phyloP scores from a whole-genome alignment of 2,888 invertebrate genomes.

The Acanthosepion esculentum region DNA sequence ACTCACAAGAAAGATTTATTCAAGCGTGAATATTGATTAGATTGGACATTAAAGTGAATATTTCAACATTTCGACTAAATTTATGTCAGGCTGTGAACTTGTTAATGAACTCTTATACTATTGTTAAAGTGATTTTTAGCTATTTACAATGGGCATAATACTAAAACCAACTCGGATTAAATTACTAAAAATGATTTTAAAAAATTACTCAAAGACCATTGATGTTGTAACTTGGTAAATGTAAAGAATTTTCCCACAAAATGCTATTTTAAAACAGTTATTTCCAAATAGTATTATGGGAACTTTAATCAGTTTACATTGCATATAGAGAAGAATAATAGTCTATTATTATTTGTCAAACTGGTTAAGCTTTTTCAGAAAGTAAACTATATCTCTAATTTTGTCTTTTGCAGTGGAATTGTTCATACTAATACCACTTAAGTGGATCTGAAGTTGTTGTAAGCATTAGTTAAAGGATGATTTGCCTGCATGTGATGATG shows the following conservation, averaged over 20 bases:
- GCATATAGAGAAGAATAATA: too few relatives aligned
- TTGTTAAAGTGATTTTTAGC: neutral
- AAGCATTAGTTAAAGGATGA: too few relatives aligned
- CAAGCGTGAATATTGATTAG: neutral
- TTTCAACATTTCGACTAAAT: neutral
- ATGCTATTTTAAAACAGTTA: neutral
- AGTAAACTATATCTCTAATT: too few relatives aligned
- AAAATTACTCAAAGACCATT: neutral
- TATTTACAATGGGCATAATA: neutral
- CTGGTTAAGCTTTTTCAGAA: too few relatives aligned
- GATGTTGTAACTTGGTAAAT: neutral
- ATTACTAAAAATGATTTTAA: neutral
- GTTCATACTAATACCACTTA: too few relatives aligned
- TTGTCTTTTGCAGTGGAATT: too few relatives aligned
- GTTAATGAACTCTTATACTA: neutral
- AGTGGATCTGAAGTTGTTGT: too few relatives aligned
- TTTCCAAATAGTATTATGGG: neutral
- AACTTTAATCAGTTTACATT: neutral
- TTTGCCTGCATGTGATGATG: too few relatives aligned
- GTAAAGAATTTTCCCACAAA: neutral
- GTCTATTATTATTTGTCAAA: too few relatives aligned
- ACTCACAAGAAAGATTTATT: neutral
- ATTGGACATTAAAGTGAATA: neutral
- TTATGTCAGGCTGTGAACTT: neutral
- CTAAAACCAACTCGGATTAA: neutral